Conservation (phyloP, 2,888 invertebrate species). For the Amphiduros pacificus region DNA sequence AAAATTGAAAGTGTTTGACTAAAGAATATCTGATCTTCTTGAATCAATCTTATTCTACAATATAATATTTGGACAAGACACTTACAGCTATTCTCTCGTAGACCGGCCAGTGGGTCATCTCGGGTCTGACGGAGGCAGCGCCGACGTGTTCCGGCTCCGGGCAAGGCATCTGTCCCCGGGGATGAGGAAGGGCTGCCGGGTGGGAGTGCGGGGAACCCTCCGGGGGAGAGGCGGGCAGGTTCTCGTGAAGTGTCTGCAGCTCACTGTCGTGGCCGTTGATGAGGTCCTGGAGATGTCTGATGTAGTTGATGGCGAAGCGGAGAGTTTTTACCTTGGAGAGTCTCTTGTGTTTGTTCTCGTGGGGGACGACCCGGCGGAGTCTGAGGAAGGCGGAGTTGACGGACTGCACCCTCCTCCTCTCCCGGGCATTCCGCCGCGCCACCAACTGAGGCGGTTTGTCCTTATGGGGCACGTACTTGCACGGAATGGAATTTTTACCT, state of each 20-base stretch:
- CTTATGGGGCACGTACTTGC: conserved; percentile 12
- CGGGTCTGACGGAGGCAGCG: too few species aligned
- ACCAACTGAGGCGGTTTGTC: conserved; percentile 13
- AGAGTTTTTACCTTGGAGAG: conserved; percentile 60
- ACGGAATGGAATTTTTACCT: conserved; percentile 14
- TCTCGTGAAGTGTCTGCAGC: not conserved
- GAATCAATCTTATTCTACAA: too few species aligned
- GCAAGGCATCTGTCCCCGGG: too few species aligned
- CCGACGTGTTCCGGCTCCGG: too few species aligned
- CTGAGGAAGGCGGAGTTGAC: conserved; percentile 15
- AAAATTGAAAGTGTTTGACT: too few species aligned
- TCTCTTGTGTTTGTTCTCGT: conserved; percentile 11
- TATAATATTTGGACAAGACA: too few species aligned
- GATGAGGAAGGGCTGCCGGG: too few species aligned
- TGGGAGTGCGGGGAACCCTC: too few species aligned
- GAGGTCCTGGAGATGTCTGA: conserved; percentile 64
- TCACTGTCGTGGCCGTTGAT: conserved; percentile 42
- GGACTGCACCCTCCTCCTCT: conserved; percentile 11
- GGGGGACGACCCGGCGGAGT: conserved; percentile 9
- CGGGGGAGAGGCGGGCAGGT: too few species aligned
- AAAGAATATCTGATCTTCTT: too few species aligned
- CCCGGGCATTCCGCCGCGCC: conserved; percentile 8
- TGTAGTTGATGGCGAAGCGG: conserved; percentile 68
- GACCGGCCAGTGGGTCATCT: too few species aligned
- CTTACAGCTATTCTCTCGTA: too few species aligned